Base-by-base conservation (phyloP, 2,888 invertebrate species). In the Sminthurides aquaticus region DNA sequence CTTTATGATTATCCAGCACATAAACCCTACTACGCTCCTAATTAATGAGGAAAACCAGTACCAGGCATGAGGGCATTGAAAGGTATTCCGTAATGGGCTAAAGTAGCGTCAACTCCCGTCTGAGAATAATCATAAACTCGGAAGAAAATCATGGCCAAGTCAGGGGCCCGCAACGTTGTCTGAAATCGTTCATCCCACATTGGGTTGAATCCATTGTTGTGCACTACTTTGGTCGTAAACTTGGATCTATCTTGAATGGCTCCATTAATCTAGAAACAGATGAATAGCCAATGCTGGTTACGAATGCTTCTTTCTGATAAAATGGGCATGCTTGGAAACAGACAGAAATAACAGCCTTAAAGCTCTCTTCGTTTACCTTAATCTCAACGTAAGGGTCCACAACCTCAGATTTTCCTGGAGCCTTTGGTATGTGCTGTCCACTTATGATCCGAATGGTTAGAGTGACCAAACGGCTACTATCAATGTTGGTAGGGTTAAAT, bases 371-470 rank as follows among this genome's bases (percentile, higher is more conserved):
- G n/a, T n/a, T 71, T 3, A 82, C 76, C 75, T 80, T 79, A 8
- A 82, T 74, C 69, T 80, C 79, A 18, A 84, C 80, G 72, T 82
- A 83, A 1, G 84, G 84, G 75, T 83, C 83, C 57, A 84, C 80
- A 48, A 84, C 78, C 69, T 80, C 78, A 1, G 70, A 67, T 29
- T 66, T 64, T 48, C 79, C 80, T 2, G 81, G 79, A 18, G 75
- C 74, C 75, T 83, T 83, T 0, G 84, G 84, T 62, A 85, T 76
- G 75, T 82, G 83, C 73, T 82, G 82, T 1, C 82, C 85, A 75
- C 83, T 82, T 64, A 85, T 81, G 24, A 85, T 76, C 77, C 80
- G 75, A 3, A 79, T 68, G 24, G 66, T 71, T 27, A 78, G 56
- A 11, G 67, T 67, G 43, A 69, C 27, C n/a, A 67, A 67, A 49